Conservation (phyloP, 2,888 invertebrate genomes). For the Tenthredo livida region DNA sequence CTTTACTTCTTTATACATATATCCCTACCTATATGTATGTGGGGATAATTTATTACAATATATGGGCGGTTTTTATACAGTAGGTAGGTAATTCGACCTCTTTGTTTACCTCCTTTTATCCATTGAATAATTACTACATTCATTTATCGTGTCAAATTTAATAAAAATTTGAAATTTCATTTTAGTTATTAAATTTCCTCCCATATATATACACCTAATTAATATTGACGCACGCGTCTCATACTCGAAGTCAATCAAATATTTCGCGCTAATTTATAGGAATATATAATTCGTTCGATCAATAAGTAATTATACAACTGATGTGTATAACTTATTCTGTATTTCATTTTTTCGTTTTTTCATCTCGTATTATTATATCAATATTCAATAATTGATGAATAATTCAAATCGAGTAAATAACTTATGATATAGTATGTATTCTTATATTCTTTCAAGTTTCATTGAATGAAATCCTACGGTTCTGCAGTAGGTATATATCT, state of each 20-base stretch:
- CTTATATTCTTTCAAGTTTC: neutral
- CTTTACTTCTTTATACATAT: neutral
- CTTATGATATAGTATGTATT: too few species aligned
- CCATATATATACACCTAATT: too few species aligned
- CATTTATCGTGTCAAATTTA: neutral
- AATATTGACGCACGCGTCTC: too few species aligned
- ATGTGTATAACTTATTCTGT: too few species aligned
- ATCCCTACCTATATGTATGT: too few species aligned
- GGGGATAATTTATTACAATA: neutral
- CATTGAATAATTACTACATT: neutral
- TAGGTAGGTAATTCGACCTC: constrained; percentile 1
- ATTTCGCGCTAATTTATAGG: too few species aligned
- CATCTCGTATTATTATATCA: neutral
- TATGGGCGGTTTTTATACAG: neutral
- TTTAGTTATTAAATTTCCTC: too few species aligned
- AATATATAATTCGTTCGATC: too few species aligned
- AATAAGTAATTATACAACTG: too few species aligned
- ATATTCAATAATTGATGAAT: neutral
- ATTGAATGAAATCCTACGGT: neutral
- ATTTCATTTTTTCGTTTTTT: neutral
- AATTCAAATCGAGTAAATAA: neutral
- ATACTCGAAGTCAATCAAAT: too few species aligned
- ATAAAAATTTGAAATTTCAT: neutral
- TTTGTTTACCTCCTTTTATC: constrained; percentile 25
- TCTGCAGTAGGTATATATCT: neutral